Evolutionary conservation across 2,888 invertebrate genomes (phyloP).

Genomic region (Adela reaumurella): DNA sequence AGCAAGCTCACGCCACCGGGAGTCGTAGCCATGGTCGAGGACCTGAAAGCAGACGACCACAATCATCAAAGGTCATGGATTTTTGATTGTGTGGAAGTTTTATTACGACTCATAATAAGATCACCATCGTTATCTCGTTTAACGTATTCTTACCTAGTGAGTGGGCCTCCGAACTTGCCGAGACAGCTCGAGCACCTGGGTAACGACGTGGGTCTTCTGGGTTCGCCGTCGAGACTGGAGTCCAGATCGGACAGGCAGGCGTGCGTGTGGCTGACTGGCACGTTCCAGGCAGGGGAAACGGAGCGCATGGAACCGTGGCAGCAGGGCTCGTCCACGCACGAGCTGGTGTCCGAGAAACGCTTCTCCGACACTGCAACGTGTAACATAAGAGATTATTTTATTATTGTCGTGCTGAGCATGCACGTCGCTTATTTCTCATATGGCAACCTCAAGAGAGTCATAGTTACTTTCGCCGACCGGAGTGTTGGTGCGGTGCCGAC

Average conservation of each 20-base stretch:
- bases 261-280: constrained; percentile 42
- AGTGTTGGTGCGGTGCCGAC: too few species aligned
- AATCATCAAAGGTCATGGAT: too few species aligned
- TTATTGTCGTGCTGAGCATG: too few species aligned
- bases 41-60: constrained; percentile 34
- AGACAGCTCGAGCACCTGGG: constrained; percentile 74
- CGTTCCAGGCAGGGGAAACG: constrained; percentile 41
- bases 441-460: too few species aligned
- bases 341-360: constrained; percentile 43
- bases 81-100: too few species aligned
- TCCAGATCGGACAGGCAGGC: constrained; percentile 46
- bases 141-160: constrained; percentile 53
- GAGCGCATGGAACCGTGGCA: constrained; percentile 40
- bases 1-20: constrained; percentile 35
- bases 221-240: constrained; percentile 34
- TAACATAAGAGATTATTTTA: too few species aligned
- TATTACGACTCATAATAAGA: too few species aligned
- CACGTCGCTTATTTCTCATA: too few species aligned
- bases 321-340: constrained; percentile 37
- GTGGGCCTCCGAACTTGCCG: constrained; percentile 66
- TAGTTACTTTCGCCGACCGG: too few species aligned
- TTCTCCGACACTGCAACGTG: constrained; percentile 47
- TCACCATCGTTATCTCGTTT: too few species aligned
- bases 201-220: constrained; percentile 37
- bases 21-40: constrained; percentile 52